Percentiles rank a stretch among this genome's conserved stretches.
Evolutionary conservation across 2,113 vertebrate genomes (phyloP).

Genomic region (Mystacornis crossleyi): DNA sequence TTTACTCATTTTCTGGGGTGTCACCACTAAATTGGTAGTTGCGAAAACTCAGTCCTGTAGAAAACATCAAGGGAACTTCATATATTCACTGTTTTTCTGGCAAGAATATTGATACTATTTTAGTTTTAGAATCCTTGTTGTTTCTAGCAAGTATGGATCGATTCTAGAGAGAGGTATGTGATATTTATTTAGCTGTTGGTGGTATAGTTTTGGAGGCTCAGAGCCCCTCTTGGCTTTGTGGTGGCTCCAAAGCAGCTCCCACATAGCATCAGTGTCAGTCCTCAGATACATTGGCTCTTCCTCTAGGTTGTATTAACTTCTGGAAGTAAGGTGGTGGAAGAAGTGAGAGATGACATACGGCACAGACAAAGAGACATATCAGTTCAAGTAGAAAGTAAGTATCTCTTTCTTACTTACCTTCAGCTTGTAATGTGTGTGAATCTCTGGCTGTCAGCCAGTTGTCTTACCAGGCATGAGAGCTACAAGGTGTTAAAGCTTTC

Average conservation of each 20-base stretch:
- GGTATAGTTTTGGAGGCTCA: background rate
- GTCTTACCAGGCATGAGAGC: background rate
- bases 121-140: background rate
- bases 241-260: background rate
- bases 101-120: background rate
- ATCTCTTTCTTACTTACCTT: background rate
- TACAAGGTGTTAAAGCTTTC: background rate
- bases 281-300: background rate
- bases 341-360: background rate
- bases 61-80: background rate
- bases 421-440: background rate
- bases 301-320: background rate
- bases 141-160: background rate
- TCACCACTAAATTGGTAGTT: background rate
- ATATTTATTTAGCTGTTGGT: background rate
- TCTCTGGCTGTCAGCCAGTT: background rate
- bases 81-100: background rate
- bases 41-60: background rate
- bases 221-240: background rate
- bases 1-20: background rate
- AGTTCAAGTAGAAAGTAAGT: background rate
- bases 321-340: background rate
- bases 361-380: background rate
- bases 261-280: accelerated
- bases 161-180: background rate